Evolutionary conservation across 2,888 invertebrate genomes (phyloP).

Genomic region (Cosmia pyralina): DNA sequence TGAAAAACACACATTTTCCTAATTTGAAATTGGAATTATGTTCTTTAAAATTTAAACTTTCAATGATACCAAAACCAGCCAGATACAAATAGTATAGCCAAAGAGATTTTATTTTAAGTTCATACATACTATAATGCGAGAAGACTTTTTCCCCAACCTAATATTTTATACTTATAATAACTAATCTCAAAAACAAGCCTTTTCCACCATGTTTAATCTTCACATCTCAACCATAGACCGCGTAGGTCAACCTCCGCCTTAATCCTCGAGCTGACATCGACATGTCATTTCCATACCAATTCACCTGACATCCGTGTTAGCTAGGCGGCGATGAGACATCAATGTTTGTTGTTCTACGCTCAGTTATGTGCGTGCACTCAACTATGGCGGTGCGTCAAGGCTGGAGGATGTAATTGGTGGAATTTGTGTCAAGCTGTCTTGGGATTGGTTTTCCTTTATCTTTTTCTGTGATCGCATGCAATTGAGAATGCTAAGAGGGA

Average conservation of each 20-base stretch:
- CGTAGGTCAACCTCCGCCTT: neutral
- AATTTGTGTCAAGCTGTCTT: neutral
- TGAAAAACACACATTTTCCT: no score
- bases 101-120: no score
- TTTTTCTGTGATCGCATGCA: no score
- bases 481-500: no score
- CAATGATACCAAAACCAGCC: no score
- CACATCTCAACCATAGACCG: neutral
- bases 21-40: no score
- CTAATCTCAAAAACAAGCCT: neutral
- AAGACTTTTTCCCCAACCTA: no score
- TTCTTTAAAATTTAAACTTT: no score
- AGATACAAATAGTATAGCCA: no score
- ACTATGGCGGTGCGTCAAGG: constrained; percentile 29
- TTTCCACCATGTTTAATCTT: neutral
- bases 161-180: no score
- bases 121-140: no score
- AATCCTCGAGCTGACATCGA: neutral
- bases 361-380: constrained; percentile 6
- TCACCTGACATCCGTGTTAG: constrained; percentile 55
- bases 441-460: neutral
- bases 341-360: constrained; percentile 21
- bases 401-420: neutral
- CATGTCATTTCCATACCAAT: constrained; percentile 69
- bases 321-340: constrained; percentile 30